These are phyloP conservation scores for Neolamprologus fasciatus DNA, from an alignment of 2,113 vertebrate species.

Conservation along the genomic window DNA sequence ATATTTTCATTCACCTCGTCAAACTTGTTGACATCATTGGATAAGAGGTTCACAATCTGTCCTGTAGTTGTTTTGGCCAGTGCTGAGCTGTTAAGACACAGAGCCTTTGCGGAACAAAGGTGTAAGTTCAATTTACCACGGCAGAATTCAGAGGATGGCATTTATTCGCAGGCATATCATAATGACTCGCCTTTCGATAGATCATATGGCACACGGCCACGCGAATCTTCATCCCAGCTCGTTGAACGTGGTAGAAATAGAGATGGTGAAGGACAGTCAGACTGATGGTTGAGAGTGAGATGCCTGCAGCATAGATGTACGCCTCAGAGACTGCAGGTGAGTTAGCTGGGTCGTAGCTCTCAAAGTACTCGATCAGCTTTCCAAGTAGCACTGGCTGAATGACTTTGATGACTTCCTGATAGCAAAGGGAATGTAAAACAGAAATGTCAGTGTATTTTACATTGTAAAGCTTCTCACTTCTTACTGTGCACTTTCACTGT, in stretches of 20 bases:
- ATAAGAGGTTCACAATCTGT: conserved; percentile 89
- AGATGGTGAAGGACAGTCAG: conserved; percentile 79
- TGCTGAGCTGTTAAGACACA: conserved; percentile 79
- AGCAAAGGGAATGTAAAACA: neutral
- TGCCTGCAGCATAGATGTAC: conserved; percentile 70
- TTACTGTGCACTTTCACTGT: neutral
- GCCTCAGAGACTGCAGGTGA: conserved; percentile 45
- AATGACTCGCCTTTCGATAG: conserved; percentile 84
- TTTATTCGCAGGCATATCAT: neutral
- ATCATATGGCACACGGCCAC: conserved; percentile 95
- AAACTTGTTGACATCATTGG: conserved; percentile 92
- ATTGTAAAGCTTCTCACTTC: neutral
- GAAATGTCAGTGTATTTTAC: neutral
- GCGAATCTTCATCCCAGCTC: conserved; percentile 84
- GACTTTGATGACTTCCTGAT: conserved; percentile 80
- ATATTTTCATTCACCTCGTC: conserved; percentile 76
- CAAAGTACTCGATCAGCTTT: conserved; percentile 82
- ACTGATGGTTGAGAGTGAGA: conserved; percentile 70
- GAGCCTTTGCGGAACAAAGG: conserved; percentile 68
- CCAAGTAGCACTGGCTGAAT: conserved; percentile 84
- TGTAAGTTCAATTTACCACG: neutral
- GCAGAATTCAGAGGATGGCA: neutral
- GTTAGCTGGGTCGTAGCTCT: conserved; percentile 48
- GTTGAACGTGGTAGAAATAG: conserved; percentile 87
- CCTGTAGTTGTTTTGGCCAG: conserved; percentile 87